Conservation (phyloP, 2,113 vertebrate genomes). For the Melanostigma gelatinosum region DNA sequence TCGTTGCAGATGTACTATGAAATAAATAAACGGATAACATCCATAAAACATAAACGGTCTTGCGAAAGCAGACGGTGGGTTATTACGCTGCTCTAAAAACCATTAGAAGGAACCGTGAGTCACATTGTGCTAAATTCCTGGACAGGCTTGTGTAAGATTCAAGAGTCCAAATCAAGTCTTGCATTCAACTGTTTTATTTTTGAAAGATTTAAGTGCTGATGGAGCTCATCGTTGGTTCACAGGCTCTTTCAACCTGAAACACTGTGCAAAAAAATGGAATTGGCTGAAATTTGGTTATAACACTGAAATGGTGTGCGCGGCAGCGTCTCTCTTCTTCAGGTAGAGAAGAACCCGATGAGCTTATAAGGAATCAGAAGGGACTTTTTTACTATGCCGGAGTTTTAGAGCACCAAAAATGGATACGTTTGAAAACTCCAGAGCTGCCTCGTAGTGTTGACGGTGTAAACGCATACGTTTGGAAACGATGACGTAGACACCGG, state of each 20-base stretch:
- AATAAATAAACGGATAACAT: conserved; percentile 21
- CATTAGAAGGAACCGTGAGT: conserved; percentile 18
- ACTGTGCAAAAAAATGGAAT: background rate
- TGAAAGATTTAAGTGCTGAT: conserved; percentile 35
- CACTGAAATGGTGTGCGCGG: background rate
- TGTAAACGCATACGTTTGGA: no score
- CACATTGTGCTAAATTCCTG: conserved; percentile 36
- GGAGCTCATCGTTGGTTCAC: conserved; percentile 20
- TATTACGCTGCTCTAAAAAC: conserved; percentile 32
- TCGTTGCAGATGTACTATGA: conserved; percentile 23
- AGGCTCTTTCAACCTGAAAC: conserved; percentile 15
- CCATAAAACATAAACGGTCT: conserved; percentile 11
- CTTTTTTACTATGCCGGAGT: background rate
- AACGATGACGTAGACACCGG: no score
- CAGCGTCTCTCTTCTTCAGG: background rate
- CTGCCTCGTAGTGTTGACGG: no score
- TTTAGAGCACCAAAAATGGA: no score
- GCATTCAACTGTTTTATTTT: conserved; percentile 50
- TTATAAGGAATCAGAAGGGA: background rate
- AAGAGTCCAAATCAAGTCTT: conserved; percentile 39
- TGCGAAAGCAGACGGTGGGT: conserved; percentile 32
- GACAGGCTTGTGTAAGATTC: conserved; percentile 50
- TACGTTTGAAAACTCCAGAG: no score
- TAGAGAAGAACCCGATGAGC: background rate
- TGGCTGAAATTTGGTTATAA: background rate